Percentiles rank a stretch among this genome's conserved stretches.
Evolutionary conservation across 2,888 invertebrate genomes (phyloP).

Genomic region (Plebejus argus): DNA sequence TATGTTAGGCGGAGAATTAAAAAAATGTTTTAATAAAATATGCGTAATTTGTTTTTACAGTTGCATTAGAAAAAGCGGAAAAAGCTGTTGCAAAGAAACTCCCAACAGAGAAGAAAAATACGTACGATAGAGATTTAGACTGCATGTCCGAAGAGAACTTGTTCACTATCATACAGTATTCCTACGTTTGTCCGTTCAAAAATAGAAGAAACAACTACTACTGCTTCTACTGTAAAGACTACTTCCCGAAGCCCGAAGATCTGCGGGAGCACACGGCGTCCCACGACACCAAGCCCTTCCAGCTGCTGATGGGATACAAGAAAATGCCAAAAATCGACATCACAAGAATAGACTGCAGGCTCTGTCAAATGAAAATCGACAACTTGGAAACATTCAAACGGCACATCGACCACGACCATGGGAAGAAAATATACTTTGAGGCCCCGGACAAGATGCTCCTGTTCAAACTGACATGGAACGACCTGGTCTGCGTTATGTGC

Average conservation of each 20-base stretch:
- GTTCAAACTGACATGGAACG: constrained; percentile 68
- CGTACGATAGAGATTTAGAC: constrained; percentile 66
- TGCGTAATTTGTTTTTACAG: constrained; percentile 32
- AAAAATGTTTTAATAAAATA: no score
- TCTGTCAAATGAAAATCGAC: constrained; percentile 63
- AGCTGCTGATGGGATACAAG: constrained; percentile 68
- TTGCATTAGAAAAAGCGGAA: constrained; percentile 34
- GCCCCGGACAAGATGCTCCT: constrained; percentile 68
- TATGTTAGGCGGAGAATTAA: no score
- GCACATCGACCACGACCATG: constrained; percentile 65
- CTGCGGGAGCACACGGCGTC: constrained; percentile 65
- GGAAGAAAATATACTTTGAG: constrained; percentile 70
- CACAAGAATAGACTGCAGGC: constrained; percentile 66
- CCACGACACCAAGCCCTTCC: constrained; percentile 72
- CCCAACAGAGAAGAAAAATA: constrained; percentile 62
- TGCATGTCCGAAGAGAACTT: constrained; percentile 74
- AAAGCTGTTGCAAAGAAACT: constrained; percentile 40
- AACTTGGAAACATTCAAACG: constrained; percentile 64
- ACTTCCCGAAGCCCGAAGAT: constrained; percentile 71
- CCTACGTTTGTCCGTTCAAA: constrained; percentile 71
- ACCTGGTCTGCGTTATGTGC: constrained; percentile 71
- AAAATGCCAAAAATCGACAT: constrained; percentile 74
- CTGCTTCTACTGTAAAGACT: constrained; percentile 74
- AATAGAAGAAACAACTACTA: constrained; percentile 71
- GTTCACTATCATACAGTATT: constrained; percentile 68